phyloP scores from a whole-genome alignment of 2,797 vertebrate genomes.

The Lepilemur septentrionalis region DNA sequence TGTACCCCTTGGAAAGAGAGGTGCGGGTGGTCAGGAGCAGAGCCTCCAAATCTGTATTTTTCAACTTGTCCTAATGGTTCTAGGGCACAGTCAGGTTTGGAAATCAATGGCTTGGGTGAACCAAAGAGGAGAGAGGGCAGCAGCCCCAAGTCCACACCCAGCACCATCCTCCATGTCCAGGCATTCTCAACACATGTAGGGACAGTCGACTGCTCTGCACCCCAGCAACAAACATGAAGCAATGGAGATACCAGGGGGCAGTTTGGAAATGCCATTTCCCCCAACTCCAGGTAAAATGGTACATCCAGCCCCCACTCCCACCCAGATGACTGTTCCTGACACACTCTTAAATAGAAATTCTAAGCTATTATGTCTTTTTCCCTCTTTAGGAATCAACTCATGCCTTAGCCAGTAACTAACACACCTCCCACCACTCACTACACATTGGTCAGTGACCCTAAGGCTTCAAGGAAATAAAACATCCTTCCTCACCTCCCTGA shows the following conservation, averaged over 20 bases:
- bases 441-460: neutral
- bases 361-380: neutral
- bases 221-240: neutral
- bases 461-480: neutral
- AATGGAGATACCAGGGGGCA: neutral
- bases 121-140: neutral
- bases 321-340: neutral
- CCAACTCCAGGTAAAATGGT: neutral
- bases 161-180: neutral
- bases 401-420: neutral
- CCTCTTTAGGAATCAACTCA: neutral
- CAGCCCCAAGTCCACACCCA: neutral
- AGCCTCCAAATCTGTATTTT: neutral
- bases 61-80: neutral
- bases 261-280: neutral
- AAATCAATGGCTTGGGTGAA: neutral
- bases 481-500: neutral
- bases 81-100: neutral
- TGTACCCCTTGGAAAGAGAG: neutral
- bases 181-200: neutral
- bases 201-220: too few species aligned
- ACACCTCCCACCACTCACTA: neutral
- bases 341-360: neutral
- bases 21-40: neutral
- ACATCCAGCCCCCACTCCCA: neutral